phyloP scores from a whole-genome alignment of 2,113 vertebrate genomes.

The Zosterops lateralis region DNA sequence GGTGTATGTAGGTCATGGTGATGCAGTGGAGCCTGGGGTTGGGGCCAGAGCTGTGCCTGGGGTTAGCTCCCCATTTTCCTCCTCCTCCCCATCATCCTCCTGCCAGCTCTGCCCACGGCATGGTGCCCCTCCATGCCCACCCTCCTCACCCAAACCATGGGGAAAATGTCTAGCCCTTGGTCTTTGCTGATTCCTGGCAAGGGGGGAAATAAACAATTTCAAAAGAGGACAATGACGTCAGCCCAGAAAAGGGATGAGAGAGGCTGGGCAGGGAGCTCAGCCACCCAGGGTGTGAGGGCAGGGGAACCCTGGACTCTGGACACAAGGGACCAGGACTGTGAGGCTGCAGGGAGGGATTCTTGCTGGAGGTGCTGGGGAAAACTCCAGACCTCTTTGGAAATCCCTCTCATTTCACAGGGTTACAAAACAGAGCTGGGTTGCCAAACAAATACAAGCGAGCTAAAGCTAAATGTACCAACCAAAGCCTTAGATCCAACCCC shows the following conservation, averaged over 20 bases:
- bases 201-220: background rate
- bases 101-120: rapidly evolving
- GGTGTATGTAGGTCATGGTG: background rate
- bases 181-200: background rate
- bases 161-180: background rate
- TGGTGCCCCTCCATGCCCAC: rapidly evolving
- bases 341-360: background rate
- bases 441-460: background rate
- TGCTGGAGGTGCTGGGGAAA: background rate
- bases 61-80: background rate
- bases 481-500: background rate
- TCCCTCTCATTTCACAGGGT: background rate
- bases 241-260: background rate
- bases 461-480: background rate
- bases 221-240: background rate
- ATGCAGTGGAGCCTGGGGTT: rapidly evolving
- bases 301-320: background rate
- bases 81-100: background rate
- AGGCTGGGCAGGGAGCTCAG: background rate
- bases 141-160: rapidly evolving
- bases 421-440: background rate
- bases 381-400: background rate
- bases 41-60: rapidly evolving
- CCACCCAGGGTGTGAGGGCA: rapidly evolving
- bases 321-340: rapidly evolving